Conservation (phyloP, 2,797 vertebrate genomes). For the Borostomias antarcticus region DNA sequence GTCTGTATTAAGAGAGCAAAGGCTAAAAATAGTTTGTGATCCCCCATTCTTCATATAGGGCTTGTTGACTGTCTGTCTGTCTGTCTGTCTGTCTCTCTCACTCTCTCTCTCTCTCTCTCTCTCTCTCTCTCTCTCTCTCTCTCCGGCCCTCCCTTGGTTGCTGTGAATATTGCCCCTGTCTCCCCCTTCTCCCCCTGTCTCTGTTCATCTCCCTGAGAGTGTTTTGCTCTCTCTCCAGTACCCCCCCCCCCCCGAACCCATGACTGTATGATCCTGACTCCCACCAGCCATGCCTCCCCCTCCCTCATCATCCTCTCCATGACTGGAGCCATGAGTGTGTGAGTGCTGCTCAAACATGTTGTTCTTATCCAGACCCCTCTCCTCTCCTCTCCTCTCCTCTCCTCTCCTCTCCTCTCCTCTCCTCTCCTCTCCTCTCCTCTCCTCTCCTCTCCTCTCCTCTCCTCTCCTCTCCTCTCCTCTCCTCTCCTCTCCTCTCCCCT, state of each 20-base stretch:
- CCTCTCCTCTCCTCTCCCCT: background rate
- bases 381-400: background rate
- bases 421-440: background rate
- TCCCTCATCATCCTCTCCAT: background rate
- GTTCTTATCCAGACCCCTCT: too few relatives aligned
- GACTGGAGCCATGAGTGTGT: background rate
- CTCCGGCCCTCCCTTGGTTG: background rate
- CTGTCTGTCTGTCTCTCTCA: background rate
- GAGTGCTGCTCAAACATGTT: background rate
- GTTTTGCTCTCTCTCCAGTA: too few relatives aligned
- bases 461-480: background rate
- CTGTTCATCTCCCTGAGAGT: too few relatives aligned
- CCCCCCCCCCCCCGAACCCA: background rate
- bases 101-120: background rate
- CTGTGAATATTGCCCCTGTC: too few relatives aligned
- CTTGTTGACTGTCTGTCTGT: background rate
- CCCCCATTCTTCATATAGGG: background rate
- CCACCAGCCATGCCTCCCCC: background rate
- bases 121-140: background rate
- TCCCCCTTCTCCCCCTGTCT: background rate
- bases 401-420: background rate
- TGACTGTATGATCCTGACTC: too few relatives aligned
- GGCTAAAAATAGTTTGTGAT: conserved; percentile 49
- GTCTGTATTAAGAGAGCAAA: conserved; percentile 54
- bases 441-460: background rate